Evolutionary conservation across 2,888 invertebrate species (phyloP), one percentile per base, ranked within the genome.

Genomic region (Lycophotia porphyrea): DNA sequence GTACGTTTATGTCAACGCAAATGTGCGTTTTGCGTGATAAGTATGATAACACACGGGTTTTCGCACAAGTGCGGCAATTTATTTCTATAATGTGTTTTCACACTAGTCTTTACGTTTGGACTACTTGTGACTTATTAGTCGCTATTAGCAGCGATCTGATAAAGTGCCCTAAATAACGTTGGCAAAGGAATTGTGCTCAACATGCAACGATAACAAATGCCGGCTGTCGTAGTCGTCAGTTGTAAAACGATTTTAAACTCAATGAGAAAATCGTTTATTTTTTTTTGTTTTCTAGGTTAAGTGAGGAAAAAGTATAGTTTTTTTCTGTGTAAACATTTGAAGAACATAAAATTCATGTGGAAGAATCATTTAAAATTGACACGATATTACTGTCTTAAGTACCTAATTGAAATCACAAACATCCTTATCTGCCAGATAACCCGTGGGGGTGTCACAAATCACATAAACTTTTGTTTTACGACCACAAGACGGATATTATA

Each of bases 391-490:
- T 18, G 39, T 74, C 74, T 72, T 63, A 65, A 72, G 76, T 84
- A 36, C 36, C 8, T 36, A 86, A 86, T 88, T 89, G 79, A 83
- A 85, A 84, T 81, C 76, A 85, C 74, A 85, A 85, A 85, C 80
- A 87, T 80, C 74, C 63, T 91, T 92, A 93, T 92, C 93, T 68
- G 15, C 47, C 8, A 75, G 90, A 89, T 91, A 92, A 92, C 92
- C 92, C 86, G 71, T 49, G 31, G 58, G 71, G 81, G 90, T 91
- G 92, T 90, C 92, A 91, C 87, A 88, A 71, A 81, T 88, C 80
- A 89, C 88, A 91, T 93, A 91, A 93, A 93, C 86, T 85, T 83
- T 86, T 67, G 85, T 89, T 93, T 92, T 91, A 93, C 89, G 91
- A 88, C 84, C 66, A 44, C 66, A 61, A 61, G 49, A 47, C 44